Evolutionary conservation across 2,888 invertebrate genomes (phyloP), one percentile per base, ranked within the genome.

Genomic region (Xylocampa areola): DNA sequence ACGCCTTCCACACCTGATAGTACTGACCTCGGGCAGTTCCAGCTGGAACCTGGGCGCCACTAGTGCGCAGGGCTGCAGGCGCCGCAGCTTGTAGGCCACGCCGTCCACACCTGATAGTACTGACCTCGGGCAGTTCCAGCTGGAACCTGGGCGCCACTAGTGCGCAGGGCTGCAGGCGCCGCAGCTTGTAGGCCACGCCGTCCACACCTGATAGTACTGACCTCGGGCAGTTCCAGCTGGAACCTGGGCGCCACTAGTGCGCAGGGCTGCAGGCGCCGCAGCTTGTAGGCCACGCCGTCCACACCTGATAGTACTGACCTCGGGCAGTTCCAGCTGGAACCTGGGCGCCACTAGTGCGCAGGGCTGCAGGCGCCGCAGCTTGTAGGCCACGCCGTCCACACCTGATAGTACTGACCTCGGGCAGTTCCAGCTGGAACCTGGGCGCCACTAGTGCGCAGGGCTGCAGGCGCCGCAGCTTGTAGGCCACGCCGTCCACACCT

Each of bases 101-200:
- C n/a, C n/a, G n/a, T n/a, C n/a, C n/a, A n/a, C n/a, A n/a, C n/a
- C n/a, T 21, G 2, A 7, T 21, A 2, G 4, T 8, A 2, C 23
- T 23, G 0, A 97, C 96, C 87, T 98, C 98, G 0, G 98, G 98
- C 68, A 98, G 94, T 73, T 98, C 97, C 0, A 98, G 95, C 62
- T 96, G 95, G 87, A 98, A 98, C 76, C 96, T 95, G 23, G 98
- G 92, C 84, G 97, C 96, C 66, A 97, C 96, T 13, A 99, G 93
- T 11, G 97, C 97, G 86, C 97, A 98, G 0, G 98, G 98, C 61
- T 96, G 96, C 96, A 98, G 96, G 10, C 97, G 95, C 8, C 98
- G 95, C 76, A 99, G 94, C 90, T 98, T 99, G 91, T 98, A 98
- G 81, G 96, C 97, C 41, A 98, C 96, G 62, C 96, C 96, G 94